phyloP scores from a whole-genome alignment of 2,797 vertebrate species.

The Rhynchotus rufescens region DNA sequence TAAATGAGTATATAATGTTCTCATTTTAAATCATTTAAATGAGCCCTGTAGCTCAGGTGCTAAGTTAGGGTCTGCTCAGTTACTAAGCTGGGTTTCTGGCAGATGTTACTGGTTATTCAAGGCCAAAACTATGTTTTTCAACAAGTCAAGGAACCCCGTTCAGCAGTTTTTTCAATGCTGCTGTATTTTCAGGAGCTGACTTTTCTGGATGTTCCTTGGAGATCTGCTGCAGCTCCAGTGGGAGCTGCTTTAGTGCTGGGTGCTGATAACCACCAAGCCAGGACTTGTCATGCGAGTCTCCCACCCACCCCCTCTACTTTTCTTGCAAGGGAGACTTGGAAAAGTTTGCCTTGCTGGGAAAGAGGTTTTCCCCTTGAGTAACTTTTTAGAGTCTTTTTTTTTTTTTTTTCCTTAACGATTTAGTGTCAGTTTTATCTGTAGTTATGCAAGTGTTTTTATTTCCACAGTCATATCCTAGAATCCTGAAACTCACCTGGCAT shows the following conservation, averaged over 20 bases:
- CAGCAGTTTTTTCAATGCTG: background rate
- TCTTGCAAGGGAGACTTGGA: background rate
- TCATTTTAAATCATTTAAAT: background rate
- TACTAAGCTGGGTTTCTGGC: accelerated
- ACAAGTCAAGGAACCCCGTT: background rate
- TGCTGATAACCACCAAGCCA: background rate
- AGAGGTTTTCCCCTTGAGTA: background rate
- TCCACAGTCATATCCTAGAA: too few relatives aligned
- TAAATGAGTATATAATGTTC: background rate
- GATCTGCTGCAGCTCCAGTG: background rate
- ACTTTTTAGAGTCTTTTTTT: too few relatives aligned
- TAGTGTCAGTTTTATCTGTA: too few relatives aligned
- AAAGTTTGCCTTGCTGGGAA: background rate
- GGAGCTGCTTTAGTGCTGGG: too few relatives aligned
- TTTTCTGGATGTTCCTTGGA: background rate
- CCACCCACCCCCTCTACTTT: background rate
- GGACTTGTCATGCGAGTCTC: background rate
- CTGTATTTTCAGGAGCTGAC: background rate
- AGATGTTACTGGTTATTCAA: accelerated
- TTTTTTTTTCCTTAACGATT: background rate
- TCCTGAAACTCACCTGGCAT: background rate
- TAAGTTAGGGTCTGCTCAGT: accelerated
- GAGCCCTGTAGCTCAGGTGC: background rate
- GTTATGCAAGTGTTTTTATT: too few relatives aligned
- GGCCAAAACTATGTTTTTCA: background rate